Evolutionary conservation across 2,113 vertebrate species (phyloP), one percentile per base, ranked within the genome.

Genomic region (Sphaerodactylus townsendi): DNA sequence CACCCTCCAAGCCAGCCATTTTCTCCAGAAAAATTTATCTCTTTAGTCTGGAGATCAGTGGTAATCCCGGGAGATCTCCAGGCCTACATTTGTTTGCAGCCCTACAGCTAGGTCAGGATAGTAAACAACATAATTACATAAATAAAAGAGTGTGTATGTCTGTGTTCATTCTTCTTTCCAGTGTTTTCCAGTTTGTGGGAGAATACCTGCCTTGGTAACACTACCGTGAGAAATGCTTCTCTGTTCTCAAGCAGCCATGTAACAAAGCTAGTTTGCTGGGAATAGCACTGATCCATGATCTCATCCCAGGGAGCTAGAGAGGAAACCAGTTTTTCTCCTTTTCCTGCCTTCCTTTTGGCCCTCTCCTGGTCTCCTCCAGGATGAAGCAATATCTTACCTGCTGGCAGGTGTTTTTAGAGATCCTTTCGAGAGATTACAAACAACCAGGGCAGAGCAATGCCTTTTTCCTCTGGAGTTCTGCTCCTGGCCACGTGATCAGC

Each of bases 251-350:
- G 64, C 87, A 88, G 92, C 85, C 75, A 74, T 53, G 46, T 10
- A 50, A 62, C 62, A 17, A 65, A 73, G 77, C 65, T 82, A 84
- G 86, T 37, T 71, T 90, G 76, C 86, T 94, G 89, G 92, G 81
- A 94, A 93, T 91, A 90, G 83, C 72, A 85, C 81, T 88, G 90
- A 83, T 77, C 73, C 35, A 0, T 92, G 92, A 90, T 91, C 86
- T 90, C 87, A 82, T 90, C 91, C 88, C 83, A 90, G 88, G 89
- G 86, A 89, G 92, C 76, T 92, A 93, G 90, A 90, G 88, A 90
- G 86, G 59, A 81, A 95, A 95, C 94, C 93, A 94, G 94, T 95
- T 95, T 93, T 92, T 93, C 94, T 77, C 93, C 94, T 91, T n/a
- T 86, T 10, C 41, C 71, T 44, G 37, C 76, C 73, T 77, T 19